Evolutionary conservation across 2,113 vertebrate species (phyloP).

Genomic region (Terrapene triunguis): DNA sequence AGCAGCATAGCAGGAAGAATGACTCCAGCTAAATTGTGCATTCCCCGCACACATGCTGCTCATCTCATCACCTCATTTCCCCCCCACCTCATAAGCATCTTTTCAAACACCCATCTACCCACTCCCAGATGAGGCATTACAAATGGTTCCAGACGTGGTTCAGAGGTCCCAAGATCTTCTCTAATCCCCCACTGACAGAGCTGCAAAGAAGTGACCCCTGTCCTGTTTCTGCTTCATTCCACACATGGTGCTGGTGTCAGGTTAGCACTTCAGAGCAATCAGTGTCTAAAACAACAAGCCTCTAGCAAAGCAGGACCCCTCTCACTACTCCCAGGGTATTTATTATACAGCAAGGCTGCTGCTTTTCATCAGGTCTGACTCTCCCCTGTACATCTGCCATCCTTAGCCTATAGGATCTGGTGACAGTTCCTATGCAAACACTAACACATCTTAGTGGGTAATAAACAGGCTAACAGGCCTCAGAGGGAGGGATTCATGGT

Average conservation of each 20-base stretch:
- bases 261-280: rapidly evolving
- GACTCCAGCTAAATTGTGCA: not conserved
- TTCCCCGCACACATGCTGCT: not conserved
- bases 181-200: rapidly evolving
- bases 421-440: not conserved
- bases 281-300: not conserved
- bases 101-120: rapidly evolving
- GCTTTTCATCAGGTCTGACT: rapidly evolving
- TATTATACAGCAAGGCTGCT: not conserved
- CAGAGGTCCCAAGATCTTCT: not conserved
- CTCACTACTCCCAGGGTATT: not conserved
- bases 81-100: not conserved
- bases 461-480: not conserved
- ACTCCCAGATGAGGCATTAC: not conserved
- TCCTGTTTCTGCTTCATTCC: rapidly evolving
- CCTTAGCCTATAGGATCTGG: not conserved
- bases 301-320: rapidly evolving
- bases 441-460: not conserved
- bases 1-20: not conserved
- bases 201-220: not conserved
- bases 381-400: not conserved
- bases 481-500: not conserved
- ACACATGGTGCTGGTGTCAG: rapidly evolving
- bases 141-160: conserved; percentile 21
- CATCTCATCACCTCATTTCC: not conserved